Evolutionary conservation across 2,888 invertebrate species (phyloP).

Genomic region (Yponomeuta sedellus): DNA sequence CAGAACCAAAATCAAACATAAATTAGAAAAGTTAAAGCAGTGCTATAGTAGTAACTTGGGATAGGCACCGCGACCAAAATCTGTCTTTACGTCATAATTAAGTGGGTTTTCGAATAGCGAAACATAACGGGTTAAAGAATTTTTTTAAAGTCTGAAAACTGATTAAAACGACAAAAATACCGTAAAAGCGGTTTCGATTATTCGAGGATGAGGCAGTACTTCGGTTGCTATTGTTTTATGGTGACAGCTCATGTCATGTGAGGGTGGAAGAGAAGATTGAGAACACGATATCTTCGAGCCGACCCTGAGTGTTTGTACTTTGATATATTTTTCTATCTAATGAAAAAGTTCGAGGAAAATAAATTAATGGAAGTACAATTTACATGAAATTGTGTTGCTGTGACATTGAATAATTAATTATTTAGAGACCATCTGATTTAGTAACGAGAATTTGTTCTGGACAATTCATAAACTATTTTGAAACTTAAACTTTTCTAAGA

Average conservation of each 20-base stretch:
- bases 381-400: not conserved
- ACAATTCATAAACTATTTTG: too few species aligned
- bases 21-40: too few species aligned
- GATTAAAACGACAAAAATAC: too few species aligned
- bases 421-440: not conserved
- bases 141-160: too few species aligned
- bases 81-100: too few species aligned
- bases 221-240: not conserved
- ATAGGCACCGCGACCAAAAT: too few species aligned
- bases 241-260: not conserved
- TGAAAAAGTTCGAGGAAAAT: not conserved
- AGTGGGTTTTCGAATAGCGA: too few species aligned
- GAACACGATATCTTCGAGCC: not conserved
- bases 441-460: not conserved
- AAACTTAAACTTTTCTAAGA: too few species aligned
- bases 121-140: too few species aligned
- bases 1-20: too few species aligned
- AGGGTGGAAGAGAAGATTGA: not conserved
- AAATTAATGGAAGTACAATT: not conserved
- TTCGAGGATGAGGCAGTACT: not conserved
- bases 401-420: not conserved
- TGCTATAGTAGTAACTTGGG: too few species aligned
- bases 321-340: not conserved
- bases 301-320: not conserved
- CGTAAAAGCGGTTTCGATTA: not conserved